These are phyloP conservation scores for Drosophila fungiperda DNA, from an alignment of 2,888 invertebrate genomes.

Conservation along the genomic window DNA sequence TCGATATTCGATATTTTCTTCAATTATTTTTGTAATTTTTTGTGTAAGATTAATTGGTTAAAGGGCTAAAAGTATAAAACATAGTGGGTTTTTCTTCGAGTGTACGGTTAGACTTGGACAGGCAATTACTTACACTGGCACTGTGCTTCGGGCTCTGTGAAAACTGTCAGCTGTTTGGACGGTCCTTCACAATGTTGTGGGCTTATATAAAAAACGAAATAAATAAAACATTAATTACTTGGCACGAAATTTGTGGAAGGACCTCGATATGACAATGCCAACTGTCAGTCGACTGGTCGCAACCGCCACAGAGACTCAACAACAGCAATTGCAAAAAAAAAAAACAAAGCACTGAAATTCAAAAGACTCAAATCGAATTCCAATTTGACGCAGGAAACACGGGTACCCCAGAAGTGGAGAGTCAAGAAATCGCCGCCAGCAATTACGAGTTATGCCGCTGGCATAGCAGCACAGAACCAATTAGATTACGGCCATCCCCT, in stretches of 20 bases:
- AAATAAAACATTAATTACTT: conserved; percentile 30
- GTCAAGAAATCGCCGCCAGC: background rate
- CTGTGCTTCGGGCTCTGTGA: conserved; percentile 18
- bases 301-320: conserved; percentile 1
- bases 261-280: background rate
- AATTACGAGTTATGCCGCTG: conserved; percentile 27
- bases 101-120: background rate
- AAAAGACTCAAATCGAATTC: conserved; percentile 5
- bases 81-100: background rate
- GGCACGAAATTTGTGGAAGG: background rate
- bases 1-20: background rate
- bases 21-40: background rate
- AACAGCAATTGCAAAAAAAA: conserved; percentile 10
- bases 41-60: background rate
- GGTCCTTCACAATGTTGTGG: conserved; percentile 10
- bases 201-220: conserved; percentile 8
- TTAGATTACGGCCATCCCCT: background rate
- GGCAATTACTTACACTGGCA: background rate
- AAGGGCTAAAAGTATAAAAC: background rate
- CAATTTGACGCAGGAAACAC: background rate
- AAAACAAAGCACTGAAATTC: background rate
- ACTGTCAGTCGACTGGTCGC: conserved; percentile 4
- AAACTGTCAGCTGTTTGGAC: conserved; percentile 36
- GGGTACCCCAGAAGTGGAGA: conserved; percentile 12
- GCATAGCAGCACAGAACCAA: conserved; percentile 10